phyloP scores from a whole-genome alignment of 2,797 vertebrate species.

The Clarias platycephalus region DNA sequence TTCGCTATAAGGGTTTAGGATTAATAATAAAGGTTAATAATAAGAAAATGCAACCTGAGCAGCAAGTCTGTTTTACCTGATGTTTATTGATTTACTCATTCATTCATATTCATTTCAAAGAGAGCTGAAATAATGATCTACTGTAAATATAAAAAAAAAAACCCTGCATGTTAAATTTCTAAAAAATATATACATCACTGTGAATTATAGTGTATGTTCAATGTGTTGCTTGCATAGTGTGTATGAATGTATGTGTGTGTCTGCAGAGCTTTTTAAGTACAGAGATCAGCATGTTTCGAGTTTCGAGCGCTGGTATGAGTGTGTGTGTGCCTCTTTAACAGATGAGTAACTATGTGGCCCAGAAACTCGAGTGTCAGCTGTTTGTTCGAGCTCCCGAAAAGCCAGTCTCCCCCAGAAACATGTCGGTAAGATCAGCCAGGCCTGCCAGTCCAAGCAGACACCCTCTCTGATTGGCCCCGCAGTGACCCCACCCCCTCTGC shows the following conservation, averaged over 20 bases:
- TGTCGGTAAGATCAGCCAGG: conserved; percentile 78
- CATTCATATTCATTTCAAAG: background rate
- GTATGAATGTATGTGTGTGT: background rate
- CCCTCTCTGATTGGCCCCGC: conserved; percentile 58
- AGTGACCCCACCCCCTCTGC: conserved; percentile 49
- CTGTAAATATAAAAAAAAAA: background rate
- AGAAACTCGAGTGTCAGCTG: conserved; percentile 84
- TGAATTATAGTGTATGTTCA: conserved; percentile 5
- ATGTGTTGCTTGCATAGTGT: conserved; percentile 17
- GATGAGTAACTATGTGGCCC: conserved; percentile 85
- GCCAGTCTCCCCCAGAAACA: conserved; percentile 77
- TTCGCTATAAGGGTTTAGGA: background rate
- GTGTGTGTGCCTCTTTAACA: conserved; percentile 74
- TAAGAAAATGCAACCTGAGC: background rate
- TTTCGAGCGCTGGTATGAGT: conserved; percentile 37
- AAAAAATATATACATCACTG: conserved; percentile 3
- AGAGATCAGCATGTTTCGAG: conserved; percentile 29
- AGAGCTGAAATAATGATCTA: background rate
- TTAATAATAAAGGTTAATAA: background rate
- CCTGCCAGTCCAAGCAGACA: conserved; percentile 45
- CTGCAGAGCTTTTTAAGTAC: conserved; percentile 26
- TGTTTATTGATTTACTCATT: background rate
- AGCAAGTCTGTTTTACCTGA: background rate
- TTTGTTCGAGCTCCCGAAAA: conserved; percentile 80
- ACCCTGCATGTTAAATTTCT: background rate